These are phyloP conservation scores for Iphiclides podalirius DNA, from an alignment of 2,888 invertebrate species.

Conservation along the genomic window DNA sequence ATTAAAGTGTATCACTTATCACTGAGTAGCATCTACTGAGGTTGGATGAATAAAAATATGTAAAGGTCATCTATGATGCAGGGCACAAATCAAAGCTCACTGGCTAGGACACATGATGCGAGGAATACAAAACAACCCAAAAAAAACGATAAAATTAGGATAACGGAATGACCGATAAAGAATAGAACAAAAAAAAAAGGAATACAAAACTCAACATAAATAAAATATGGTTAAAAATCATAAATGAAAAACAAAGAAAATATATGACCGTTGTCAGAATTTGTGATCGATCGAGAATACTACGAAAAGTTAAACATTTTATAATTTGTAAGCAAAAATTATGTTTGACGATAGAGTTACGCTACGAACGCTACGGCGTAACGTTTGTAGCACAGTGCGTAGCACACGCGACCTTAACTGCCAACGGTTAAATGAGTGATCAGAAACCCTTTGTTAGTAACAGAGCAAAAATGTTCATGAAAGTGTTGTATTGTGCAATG, in stretches of 20 bases:
- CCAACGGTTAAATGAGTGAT: neutral
- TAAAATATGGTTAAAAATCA: neutral
- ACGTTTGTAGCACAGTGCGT: neutral
- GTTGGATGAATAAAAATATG: too few species aligned
- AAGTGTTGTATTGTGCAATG: neutral
- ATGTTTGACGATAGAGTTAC: too few species aligned
- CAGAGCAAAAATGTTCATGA: too few species aligned
- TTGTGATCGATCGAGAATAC: neutral
- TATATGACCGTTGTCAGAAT: neutral
- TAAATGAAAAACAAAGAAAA: too few species aligned
- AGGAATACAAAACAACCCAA: neutral
- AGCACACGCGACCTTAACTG: neutral
- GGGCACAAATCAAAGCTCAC: neutral
- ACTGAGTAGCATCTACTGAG: too few species aligned
- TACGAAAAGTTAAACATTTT: too few species aligned
- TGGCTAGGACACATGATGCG: neutral
- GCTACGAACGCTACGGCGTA: neutral
- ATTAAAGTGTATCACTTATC: too few species aligned
- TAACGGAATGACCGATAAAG: neutral
- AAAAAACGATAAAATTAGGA: neutral
- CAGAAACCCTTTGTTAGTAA: neutral
- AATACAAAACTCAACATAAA: neutral
- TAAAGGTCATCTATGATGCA: too few species aligned
- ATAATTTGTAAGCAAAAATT: too few species aligned
- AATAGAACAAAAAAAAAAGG: neutral